phyloP scores from a whole-genome alignment of 2,113 vertebrate genomes.

The Arothron firmamentum region DNA sequence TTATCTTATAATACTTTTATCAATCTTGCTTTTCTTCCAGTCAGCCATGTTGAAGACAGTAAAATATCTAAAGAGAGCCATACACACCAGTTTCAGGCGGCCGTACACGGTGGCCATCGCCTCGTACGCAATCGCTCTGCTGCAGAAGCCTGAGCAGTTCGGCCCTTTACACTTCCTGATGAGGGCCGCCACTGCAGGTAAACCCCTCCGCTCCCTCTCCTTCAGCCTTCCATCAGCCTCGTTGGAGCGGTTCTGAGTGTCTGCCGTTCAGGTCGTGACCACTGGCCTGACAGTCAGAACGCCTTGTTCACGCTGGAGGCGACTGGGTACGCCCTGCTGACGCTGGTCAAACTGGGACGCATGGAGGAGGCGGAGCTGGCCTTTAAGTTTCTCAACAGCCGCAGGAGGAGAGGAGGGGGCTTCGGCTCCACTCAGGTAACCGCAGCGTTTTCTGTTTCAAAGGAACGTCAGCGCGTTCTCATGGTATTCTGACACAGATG shows the following conservation, averaged over 20 bases:
- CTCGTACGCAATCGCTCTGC: constrained; percentile 80
- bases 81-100: constrained; percentile 44
- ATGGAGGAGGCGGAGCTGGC: constrained; percentile 47
- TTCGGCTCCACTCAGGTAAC: constrained; percentile 76
- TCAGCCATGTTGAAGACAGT: constrained; percentile 35
- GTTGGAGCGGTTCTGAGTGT: background rate
- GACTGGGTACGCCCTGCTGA: constrained; percentile 73
- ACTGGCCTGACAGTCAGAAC: constrained; percentile 64
- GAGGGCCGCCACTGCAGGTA: constrained; percentile 53
- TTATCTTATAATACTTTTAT: background rate
- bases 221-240: background rate
- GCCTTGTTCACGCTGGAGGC: constrained; percentile 67
- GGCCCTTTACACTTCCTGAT: constrained; percentile 30
- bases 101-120: constrained; percentile 83
- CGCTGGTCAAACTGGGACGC: constrained; percentile 59
- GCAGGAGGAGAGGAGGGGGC: constrained; percentile 63
- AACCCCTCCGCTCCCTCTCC: background rate
- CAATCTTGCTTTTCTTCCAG: constrained; percentile 6
- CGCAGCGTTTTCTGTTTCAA: background rate
- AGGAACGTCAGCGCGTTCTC: too few relatives aligned
- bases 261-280: constrained; percentile 31
- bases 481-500: too few relatives aligned
- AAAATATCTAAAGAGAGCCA: constrained; percentile 53
- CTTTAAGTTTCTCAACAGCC: constrained; percentile 72
- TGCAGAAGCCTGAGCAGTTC: background rate